Evolutionary conservation across 2,888 invertebrate genomes (phyloP).

Genomic region (Drosophila neotestacea): DNA sequence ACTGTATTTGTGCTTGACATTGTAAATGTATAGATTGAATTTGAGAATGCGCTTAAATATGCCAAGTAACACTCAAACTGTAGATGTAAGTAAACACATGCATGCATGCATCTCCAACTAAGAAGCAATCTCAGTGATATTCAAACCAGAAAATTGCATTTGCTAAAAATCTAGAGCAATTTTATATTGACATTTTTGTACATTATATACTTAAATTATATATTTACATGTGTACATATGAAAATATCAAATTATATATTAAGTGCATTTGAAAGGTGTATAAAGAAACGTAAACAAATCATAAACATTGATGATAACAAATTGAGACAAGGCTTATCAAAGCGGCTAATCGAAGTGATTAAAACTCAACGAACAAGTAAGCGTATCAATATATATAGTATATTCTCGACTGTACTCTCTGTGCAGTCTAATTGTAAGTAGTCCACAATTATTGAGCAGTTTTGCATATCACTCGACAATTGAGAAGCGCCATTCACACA

Average conservation of each 20-base stretch:
- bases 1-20: neutral
- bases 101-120: conserved; percentile 9
- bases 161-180: conserved; percentile 22
- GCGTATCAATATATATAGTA: neutral
- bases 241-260: neutral
- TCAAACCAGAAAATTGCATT: no score
- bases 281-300: conserved; percentile 69
- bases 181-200: conserved; percentile 7
- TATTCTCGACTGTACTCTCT: neutral
- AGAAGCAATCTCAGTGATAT: neutral
- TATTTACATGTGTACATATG: neutral
- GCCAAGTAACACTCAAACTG: neutral
- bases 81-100: neutral
- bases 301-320: conserved; percentile 56
- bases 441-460: conserved; percentile 8
- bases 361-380: conserved; percentile 29
- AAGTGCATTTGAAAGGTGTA: conserved; percentile 36
- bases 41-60: neutral
- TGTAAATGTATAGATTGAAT: neutral
- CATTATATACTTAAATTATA: neutral
- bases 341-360: conserved; percentile 68
- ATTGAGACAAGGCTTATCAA: conserved; percentile 57
- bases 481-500: conserved; percentile 20
- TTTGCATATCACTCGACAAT: conserved; percentile 47
- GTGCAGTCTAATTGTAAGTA: conserved; percentile 9